These are phyloP conservation scores for Nezara viridula DNA, from an alignment of 2,888 invertebrate genomes.

Conservation along the genomic window DNA sequence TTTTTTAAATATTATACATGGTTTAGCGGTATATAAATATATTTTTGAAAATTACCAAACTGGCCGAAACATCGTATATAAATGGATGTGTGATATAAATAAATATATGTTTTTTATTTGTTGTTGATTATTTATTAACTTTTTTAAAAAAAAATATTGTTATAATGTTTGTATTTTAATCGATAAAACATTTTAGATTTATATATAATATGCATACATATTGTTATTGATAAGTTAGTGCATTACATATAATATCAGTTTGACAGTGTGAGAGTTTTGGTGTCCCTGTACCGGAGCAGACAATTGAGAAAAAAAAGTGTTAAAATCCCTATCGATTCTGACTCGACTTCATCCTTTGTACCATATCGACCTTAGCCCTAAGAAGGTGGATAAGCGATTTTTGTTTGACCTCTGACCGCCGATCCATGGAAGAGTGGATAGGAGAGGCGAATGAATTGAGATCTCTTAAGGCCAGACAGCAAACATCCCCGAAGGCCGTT, in stretches of 20 bases:
- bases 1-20: too few relatives aligned
- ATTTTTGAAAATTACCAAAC: too few relatives aligned
- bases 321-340: conserved; percentile 23
- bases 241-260: background rate
- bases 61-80: too few relatives aligned
- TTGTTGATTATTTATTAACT: too few relatives aligned
- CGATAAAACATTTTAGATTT: too few relatives aligned
- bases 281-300: background rate
- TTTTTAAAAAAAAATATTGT: too few relatives aligned
- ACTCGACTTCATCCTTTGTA: background rate
- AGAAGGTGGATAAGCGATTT: conserved; percentile 8
- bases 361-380: background rate
- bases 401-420: conserved; percentile 31
- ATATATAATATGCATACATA: too few relatives aligned
- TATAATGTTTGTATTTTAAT: too few relatives aligned
- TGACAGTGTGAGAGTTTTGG: background rate
- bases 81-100: too few relatives aligned
- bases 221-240: background rate
- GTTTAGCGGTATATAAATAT: too few relatives aligned
- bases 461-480: background rate
- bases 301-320: background rate
- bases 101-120: too few relatives aligned
- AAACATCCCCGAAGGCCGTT: conserved; percentile 26
- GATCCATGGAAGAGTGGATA: conserved; percentile 13
- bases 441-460: conserved; percentile 34